Conservation (phyloP, 2,888 invertebrate species). For the Cryptocephalus primarius region DNA sequence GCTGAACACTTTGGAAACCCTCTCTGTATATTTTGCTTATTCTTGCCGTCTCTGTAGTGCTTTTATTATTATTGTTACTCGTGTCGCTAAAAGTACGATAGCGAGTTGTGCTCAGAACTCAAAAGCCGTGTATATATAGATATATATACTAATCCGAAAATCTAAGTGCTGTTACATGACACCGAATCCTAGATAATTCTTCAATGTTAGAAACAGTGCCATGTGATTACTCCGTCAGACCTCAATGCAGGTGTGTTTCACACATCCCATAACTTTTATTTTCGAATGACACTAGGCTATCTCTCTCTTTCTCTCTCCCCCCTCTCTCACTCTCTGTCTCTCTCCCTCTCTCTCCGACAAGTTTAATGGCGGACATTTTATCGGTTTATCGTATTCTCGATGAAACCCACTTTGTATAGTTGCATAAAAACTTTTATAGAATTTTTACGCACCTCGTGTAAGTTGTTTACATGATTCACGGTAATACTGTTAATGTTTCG, state of each 20-base stretch:
- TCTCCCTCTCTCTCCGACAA: neutral
- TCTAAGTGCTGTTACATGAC: slow-evolving; percentile 23
- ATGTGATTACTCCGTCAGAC: slow-evolving; percentile 29
- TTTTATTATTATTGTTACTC: slow-evolving; percentile 22
- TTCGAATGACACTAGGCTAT: slow-evolving; percentile 10
- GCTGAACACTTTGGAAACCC: slow-evolving; percentile 23
- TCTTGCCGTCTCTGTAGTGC: slow-evolving; percentile 26
- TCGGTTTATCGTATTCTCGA: slow-evolving; percentile 2
- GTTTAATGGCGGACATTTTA: too few species aligned
- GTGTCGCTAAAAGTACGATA: slow-evolving; percentile 9
- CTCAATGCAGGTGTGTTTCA: slow-evolving; percentile 31
- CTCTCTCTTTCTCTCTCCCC: neutral
- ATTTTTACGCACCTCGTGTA: too few species aligned
- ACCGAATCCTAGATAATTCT: slow-evolving; percentile 18
- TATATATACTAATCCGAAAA: slow-evolving; percentile 1
- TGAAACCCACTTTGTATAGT: neutral
- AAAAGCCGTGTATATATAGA: too few species aligned
- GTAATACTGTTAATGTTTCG: too few species aligned
- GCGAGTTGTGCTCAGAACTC: slow-evolving; percentile 6
- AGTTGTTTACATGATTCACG: too few species aligned
- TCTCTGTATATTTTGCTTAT: slow-evolving; percentile 23
- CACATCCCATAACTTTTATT: slow-evolving; percentile 16
- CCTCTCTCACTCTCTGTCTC: neutral
- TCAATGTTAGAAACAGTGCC: slow-evolving; percentile 30
- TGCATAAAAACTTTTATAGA: too few species aligned